Base-by-base conservation (phyloP, 2,113 vertebrate genomes). In the Trichomycterus rosablanca region DNA sequence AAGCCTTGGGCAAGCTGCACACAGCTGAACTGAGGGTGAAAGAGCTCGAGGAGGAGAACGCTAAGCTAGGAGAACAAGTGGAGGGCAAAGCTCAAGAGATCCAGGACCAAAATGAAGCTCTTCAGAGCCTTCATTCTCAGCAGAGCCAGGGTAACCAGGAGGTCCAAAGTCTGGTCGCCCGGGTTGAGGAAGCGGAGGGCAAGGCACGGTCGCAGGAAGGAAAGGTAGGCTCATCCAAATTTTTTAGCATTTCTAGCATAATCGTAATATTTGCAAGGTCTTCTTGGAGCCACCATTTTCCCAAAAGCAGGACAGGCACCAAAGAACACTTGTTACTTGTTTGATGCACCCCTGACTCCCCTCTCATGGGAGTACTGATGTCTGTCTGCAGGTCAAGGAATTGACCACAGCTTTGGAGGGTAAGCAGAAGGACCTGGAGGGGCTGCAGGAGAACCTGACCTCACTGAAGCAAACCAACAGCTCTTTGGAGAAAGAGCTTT, bases 1-100 rank as follows among this genome's bases (percentile, higher is more conserved):
- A 98, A 24, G 80, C 90, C 9, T 82, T 99, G 64, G 90, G 86
- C 77, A 99, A 97, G 74, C 79, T 99, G 12, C 93, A 96, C 80
- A 83, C 88, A 59, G 87, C 89, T 1, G 94, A 99, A 71, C 73
- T 88, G 64, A 90, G 89, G 83, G 87, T 97, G 78, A 97, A 95
- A 73, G 91, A 93, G 75, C 85, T 97, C 52, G 91, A 95, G 82
- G 87, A 80, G 43, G 83, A 88, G 24, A 88, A 87, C 78, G 74
- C 67, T 54, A 78, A 71, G 56, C 82, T 75, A 67, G 77, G 1
- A 63, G 88, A 91, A 54, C 88, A 90, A 74, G 78, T 77, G 65
- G 76, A 86, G 74, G 79, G 83, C 45, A 88, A 86, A 58, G 77
- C 73, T 71, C 73, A 53, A 71, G 72, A 89, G 37, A 76, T 81